A percentile compares a stretch with the other conserved stretches of the same genome.
Conservation (phyloP, 2,113 vertebrate genomes). For the Elgaria multicarinata region DNA sequence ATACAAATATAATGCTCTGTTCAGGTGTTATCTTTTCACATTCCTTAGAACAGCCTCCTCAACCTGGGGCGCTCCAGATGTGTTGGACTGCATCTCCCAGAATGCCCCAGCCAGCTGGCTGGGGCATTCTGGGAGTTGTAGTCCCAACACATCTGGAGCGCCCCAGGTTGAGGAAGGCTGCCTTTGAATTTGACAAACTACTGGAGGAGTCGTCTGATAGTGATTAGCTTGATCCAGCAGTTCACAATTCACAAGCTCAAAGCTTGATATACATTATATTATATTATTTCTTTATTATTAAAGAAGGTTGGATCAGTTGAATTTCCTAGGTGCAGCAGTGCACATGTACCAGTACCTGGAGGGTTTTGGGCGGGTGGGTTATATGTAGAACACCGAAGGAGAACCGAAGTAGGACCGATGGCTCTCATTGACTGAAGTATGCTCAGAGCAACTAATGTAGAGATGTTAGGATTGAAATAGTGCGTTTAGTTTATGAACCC, state of each 20-base stretch:
- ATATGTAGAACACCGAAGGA: not conserved
- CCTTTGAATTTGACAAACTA: not conserved
- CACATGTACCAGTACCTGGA: not conserved
- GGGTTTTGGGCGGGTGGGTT: not conserved
- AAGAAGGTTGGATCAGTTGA: not conserved
- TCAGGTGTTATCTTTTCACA: not conserved
- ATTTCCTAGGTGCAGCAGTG: not conserved
- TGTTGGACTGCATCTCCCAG: too few species aligned
- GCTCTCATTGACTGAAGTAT: not conserved
- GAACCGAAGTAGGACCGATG: not conserved
- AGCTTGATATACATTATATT: not conserved
- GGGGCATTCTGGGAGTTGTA: too few species aligned
- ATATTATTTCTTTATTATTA: not conserved
- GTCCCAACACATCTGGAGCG: too few species aligned
- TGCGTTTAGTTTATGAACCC: not conserved
- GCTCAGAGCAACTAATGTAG: too few species aligned
- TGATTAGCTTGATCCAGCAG: not conserved
- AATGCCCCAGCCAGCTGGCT: too few species aligned
- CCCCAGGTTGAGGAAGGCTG: too few species aligned
- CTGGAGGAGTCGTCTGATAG: not conserved
- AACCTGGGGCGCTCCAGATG: too few species aligned
- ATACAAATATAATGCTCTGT: not conserved
- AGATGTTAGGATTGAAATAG: not conserved
- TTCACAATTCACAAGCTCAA: not conserved
- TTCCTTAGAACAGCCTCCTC: too few species aligned